Percentiles rank a stretch among this genome's conserved stretches.
phyloP scores from a whole-genome alignment of 1,140 invertebrate species.

The Periplaneta americana region DNA sequence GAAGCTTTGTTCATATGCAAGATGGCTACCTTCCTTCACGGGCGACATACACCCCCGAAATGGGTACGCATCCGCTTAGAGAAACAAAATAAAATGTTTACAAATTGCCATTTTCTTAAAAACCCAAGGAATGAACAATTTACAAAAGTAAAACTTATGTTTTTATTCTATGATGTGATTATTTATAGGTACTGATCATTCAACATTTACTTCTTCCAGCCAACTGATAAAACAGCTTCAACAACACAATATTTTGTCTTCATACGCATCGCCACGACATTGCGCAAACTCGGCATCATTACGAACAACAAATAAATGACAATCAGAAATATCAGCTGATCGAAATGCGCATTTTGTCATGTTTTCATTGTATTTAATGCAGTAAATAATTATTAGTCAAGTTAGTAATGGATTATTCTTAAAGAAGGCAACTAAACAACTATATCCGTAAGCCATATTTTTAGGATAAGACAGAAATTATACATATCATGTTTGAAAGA shows the following conservation, averaged over 20 bases:
- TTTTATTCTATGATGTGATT: not conserved
- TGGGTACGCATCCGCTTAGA: slow-evolving; percentile 5
- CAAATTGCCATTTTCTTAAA: not conserved
- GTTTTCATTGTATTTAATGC: not conserved
- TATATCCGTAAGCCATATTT: too few species aligned
- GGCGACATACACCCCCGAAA: not conserved
- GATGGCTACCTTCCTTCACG: slow-evolving; percentile 33
- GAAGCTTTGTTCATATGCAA: slow-evolving; percentile 35
- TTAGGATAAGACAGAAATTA: not conserved
- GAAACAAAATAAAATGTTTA: not conserved
- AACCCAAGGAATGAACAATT: not conserved
- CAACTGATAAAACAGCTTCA: not conserved
- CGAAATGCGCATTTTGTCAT: not conserved
- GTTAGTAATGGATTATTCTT: too few species aligned
- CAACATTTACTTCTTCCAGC: not conserved
- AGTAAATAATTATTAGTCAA: too few species aligned
- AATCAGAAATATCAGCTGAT: slow-evolving; percentile 19
- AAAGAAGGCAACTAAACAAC: too few species aligned
- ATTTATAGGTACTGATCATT: not conserved
- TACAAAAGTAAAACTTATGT: not conserved
- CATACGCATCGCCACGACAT: slow-evolving; percentile 5
- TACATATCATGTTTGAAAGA: not conserved
- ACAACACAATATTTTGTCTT: not conserved
- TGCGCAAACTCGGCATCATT: slow-evolving; percentile 11
- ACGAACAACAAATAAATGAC: slow-evolving; percentile 18